Evolutionary conservation across 2,888 invertebrate species (phyloP).

Genomic region (Eueremaeus valkanovi): DNA sequence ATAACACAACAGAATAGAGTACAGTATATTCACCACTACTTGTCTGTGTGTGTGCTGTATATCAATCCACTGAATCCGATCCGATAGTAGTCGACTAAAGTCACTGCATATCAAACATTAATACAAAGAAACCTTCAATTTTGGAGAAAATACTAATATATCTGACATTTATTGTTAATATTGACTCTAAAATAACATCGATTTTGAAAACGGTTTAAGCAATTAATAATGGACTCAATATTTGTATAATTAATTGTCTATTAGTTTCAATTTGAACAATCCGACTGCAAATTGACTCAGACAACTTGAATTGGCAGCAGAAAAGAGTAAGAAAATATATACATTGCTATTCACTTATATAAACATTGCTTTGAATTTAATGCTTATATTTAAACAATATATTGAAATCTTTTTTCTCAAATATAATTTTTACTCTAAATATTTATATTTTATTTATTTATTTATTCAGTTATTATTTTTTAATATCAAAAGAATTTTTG

Average conservation of each 20-base stretch:
- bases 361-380: neutral
- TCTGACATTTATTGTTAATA: neutral
- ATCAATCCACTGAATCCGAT: too few relatives aligned
- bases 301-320: too few relatives aligned
- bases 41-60: too few relatives aligned
- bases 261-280: neutral
- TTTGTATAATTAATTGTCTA: neutral
- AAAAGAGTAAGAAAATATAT: neutral
- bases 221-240: neutral
- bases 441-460: conserved; percentile 16
- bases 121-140: neutral
- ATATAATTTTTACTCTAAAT: conserved; percentile 2
- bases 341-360: neutral
- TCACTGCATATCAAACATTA: too few relatives aligned
- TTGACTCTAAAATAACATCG: neutral
- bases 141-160: neutral
- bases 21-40: neutral
- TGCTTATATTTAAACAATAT: neutral
- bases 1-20: too few relatives aligned
- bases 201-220: too few relatives aligned
- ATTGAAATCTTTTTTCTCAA: neutral
- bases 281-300: neutral
- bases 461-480: neutral
- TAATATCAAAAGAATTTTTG: too few relatives aligned
- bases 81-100: too few relatives aligned